Conservation (phyloP, 1,140 invertebrate species). For the Semibalanus balanoides region DNA sequence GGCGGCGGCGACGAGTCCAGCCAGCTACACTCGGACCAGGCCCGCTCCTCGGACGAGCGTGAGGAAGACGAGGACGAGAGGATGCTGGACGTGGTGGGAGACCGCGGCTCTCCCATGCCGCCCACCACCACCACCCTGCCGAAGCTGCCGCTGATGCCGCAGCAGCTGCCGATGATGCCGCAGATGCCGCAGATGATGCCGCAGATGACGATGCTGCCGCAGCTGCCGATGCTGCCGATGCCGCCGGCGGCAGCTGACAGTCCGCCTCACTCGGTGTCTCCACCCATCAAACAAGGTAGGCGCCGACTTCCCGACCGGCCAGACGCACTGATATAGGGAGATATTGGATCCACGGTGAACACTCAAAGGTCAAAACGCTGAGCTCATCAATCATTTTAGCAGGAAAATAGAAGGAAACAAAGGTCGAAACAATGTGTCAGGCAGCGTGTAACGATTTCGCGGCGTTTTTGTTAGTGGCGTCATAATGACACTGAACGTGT, state of each 20-base stretch:
- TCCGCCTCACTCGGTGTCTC: not conserved
- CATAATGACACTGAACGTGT: too few relatives aligned
- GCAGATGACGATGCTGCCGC: not conserved
- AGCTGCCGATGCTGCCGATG: not conserved
- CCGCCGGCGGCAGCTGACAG: not conserved
- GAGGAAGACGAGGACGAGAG: not conserved
- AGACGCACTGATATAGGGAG: too few relatives aligned
- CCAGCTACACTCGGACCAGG: not conserved
- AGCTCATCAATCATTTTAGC: too few relatives aligned
- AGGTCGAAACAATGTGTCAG: too few relatives aligned
- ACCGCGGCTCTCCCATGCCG: not conserved
- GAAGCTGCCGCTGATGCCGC: not conserved
- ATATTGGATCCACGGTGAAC: too few relatives aligned
- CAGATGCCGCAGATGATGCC: not conserved
- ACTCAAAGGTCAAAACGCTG: too few relatives aligned
- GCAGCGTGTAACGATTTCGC: too few relatives aligned
- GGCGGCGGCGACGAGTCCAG: not conserved
- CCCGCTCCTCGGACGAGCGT: conserved; percentile 1
- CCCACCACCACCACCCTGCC: not conserved
- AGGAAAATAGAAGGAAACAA: too few relatives aligned
- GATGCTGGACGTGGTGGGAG: not conserved
- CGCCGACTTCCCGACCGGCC: too few relatives aligned
- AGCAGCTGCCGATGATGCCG: not conserved
- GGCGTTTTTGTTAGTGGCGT: too few relatives aligned
- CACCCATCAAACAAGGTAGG: conserved; percentile 3